Evolutionary conservation across 1,140 invertebrate genomes (phyloP).

Genomic region (Andrena cerasifolii): DNA sequence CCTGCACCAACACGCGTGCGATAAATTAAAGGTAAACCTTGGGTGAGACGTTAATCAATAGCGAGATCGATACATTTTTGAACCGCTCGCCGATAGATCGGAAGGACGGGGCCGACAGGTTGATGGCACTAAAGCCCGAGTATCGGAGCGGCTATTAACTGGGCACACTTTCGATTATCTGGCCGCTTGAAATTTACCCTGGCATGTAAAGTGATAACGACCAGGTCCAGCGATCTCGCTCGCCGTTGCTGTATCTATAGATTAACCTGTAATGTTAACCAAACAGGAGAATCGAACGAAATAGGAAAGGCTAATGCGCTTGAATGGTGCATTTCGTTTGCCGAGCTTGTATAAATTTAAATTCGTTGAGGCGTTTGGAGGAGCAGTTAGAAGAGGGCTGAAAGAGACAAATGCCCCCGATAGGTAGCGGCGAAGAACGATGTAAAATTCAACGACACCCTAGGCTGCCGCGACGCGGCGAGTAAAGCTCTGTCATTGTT

Average conservation of each 20-base stretch:
- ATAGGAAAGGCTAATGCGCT: too few relatives aligned
- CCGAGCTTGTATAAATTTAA: neutral
- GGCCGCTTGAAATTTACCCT: neutral
- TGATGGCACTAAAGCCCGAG: neutral
- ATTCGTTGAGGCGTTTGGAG: neutral
- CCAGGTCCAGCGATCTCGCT: neutral
- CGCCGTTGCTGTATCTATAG: neutral
- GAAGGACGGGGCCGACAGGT: neutral
- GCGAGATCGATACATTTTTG: neutral
- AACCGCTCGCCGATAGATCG: neutral
- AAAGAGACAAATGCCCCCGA: conserved; percentile 8
- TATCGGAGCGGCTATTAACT: conserved; percentile 6
- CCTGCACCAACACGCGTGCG: neutral
- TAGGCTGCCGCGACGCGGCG: neutral
- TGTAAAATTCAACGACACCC: conserved; percentile 38
- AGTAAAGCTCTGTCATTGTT: conserved; percentile 20
- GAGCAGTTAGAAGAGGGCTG: neutral
- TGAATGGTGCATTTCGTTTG: too few relatives aligned
- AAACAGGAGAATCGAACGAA: too few relatives aligned
- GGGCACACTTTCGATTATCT: neutral
- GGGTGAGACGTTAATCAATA: neutral
- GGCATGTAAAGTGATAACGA: neutral
- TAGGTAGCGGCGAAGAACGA: conserved; percentile 15
- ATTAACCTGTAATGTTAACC: neutral
- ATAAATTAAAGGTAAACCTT: neutral